Evolutionary conservation across 2,888 invertebrate species (phyloP).

Genomic region (Seira sanloemensis): DNA sequence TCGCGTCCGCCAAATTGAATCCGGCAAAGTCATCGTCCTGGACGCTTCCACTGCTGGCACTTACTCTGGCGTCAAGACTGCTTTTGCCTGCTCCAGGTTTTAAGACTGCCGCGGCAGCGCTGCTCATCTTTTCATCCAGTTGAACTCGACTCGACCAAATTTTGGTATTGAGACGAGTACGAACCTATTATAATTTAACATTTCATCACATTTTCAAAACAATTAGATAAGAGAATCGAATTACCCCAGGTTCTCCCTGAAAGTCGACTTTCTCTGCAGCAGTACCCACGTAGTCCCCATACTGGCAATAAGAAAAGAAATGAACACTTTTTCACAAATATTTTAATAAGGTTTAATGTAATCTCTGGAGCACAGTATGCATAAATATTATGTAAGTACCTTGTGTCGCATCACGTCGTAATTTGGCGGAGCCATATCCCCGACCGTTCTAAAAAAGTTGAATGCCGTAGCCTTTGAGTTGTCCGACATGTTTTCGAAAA

Average conservation of each 20-base stretch:
- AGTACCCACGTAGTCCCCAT: conserved; percentile 53
- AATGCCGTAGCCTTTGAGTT: conserved; percentile 44
- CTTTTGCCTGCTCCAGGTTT: conserved; percentile 25
- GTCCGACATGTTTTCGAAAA: conserved; percentile 63
- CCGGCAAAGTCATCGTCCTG: conserved; percentile 55
- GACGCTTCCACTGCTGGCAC: not conserved
- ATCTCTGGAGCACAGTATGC: too few relatives aligned
- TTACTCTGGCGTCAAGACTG: not conserved
- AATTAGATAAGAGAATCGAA: too few relatives aligned
- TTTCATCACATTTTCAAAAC: too few relatives aligned
- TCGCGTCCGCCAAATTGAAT: conserved; percentile 46
- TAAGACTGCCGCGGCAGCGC: conserved; percentile 21
- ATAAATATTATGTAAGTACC: not conserved
- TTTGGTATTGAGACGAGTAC: conserved; percentile 32
- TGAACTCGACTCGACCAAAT: conserved; percentile 29
- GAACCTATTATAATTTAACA: too few relatives aligned
- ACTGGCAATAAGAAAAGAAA: conserved; percentile 16
- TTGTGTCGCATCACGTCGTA: conserved; percentile 60
- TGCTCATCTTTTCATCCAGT: conserved; percentile 40
- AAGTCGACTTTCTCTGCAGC: conserved; percentile 39
- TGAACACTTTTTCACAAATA: too few relatives aligned
- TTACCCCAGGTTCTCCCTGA: conserved; percentile 45
- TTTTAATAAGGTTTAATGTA: too few relatives aligned
- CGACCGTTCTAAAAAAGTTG: conserved; percentile 40
- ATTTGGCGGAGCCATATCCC: conserved; percentile 51